Evolutionary conservation across 1,140 invertebrate genomes (phyloP).

Genomic region (Forficula auricularia): DNA sequence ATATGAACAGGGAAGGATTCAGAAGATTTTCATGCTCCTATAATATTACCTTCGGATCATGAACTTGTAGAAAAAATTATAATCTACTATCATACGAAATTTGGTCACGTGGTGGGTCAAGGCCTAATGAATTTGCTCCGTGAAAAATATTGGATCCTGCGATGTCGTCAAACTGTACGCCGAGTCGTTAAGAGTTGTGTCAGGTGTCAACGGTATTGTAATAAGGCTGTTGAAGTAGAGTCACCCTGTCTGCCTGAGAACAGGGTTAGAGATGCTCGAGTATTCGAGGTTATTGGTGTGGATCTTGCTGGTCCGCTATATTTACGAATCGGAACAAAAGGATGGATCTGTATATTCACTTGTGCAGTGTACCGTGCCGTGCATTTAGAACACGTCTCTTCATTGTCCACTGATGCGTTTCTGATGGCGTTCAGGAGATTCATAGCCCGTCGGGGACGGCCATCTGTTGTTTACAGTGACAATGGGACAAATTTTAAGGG

Average conservation of each 20-base stretch:
- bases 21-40: slow-evolving; percentile 3
- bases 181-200: too few relatives aligned
- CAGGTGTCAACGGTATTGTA: too few relatives aligned
- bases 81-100: neutral
- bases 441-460: slow-evolving; percentile 13
- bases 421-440: slow-evolving; percentile 15
- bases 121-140: slow-evolving; percentile 3
- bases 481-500: slow-evolving; percentile 12
- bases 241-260: slow-evolving; percentile 17
- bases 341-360: slow-evolving; percentile 24
- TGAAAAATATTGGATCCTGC: too few relatives aligned
- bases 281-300: slow-evolving; percentile 20
- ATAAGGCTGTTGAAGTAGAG: slow-evolving; percentile 1
- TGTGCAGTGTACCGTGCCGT: slow-evolving; percentile 24
- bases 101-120: slow-evolving; percentile 15
- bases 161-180: too few relatives aligned
- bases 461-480: slow-evolving; percentile 13
- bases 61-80: slow-evolving; percentile 7
- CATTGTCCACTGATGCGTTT: slow-evolving; percentile 22
- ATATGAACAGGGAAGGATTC: slow-evolving; percentile 8
- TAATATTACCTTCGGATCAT: slow-evolving; percentile 11
- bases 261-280: slow-evolving; percentile 15
- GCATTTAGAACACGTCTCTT: slow-evolving; percentile 24
- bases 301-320: slow-evolving; percentile 21
- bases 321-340: slow-evolving; percentile 16